Evolutionary conservation across 2,888 invertebrate genomes (phyloP), one percentile per base, ranked within the genome.

Genomic region (Cheilosia pagana): DNA sequence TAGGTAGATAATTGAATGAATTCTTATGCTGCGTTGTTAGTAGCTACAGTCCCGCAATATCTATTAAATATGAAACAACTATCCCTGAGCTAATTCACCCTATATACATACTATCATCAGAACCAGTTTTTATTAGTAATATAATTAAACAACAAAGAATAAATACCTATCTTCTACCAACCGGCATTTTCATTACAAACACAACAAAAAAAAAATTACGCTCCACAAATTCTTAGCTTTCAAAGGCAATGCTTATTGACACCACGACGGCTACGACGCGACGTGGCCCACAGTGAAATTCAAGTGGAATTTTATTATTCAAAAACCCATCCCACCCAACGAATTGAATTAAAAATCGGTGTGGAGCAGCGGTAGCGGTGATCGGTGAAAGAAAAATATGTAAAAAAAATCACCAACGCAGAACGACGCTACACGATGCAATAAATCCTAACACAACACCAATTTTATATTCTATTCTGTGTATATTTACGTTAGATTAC

Each of bases 401-500:
- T 31, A 35, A 21, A 55, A 45, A 23, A 6, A 68, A 68, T n/a
- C 31, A 76, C 21, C 1, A 53, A 21, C 28, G 25, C 7, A 68
- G 8, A 48, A 62, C 43, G 12, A 62, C 53, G 53, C 60, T 55
- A 43, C 10, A 16, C 25, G 28, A 14, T 70, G 45, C 28, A 41
- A 50, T 28, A 50, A 77, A 77, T 70, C 63, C 14, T 43, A 45
- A 52, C 8, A 19, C 35, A 76, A 55, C 53, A 63, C 35, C 14
- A 25, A 45, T 19, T 53, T 12, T 50, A 25, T 62, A 28, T 28
- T 28, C 23, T 50, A 41, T 1, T 52, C 14, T n/a, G 19, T 41
- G 25, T 12, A 12, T 59, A 50, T 60, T 50, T 52, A 50, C 41
- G 63, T 70, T 70, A 50, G 57, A 81, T 81, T 81, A 81, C 63